These are phyloP conservation scores for Alexandromys fortis DNA, from an alignment of 2,113 vertebrate genomes.

Conservation along the genomic window DNA sequence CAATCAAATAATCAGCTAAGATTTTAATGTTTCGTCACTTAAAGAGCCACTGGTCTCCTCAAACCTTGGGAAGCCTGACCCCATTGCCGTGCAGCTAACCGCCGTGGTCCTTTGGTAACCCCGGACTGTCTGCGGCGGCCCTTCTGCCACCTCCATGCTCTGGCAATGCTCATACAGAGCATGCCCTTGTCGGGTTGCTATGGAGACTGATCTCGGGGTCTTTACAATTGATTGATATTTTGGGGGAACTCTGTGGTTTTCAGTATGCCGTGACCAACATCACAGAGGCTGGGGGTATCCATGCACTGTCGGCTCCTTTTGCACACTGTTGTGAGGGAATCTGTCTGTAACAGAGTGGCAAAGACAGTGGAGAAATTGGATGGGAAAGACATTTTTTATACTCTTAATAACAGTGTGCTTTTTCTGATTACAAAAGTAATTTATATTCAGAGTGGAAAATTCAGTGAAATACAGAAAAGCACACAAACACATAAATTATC, in stretches of 20 bases:
- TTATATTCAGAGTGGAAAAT: slow-evolving; percentile 68
- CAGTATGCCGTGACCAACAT: slow-evolving; percentile 7
- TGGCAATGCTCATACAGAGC: neutral
- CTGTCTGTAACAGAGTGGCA: neutral
- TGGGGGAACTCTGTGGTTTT: slow-evolving; percentile 32
- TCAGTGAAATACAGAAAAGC: slow-evolving; percentile 56
- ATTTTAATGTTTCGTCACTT: neutral
- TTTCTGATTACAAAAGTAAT: slow-evolving; percentile 72
- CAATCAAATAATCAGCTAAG: neutral
- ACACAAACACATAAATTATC: slow-evolving; percentile 72
- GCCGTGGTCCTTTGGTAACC: neutral
- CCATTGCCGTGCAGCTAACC: neutral
- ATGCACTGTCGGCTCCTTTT: neutral
- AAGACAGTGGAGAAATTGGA: slow-evolving; percentile 42
- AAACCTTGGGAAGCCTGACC: neutral
- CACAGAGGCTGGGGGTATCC: neutral
- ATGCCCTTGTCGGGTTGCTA: slow-evolving; percentile 60
- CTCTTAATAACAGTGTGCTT: slow-evolving; percentile 49
- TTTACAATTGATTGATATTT: slow-evolving; percentile 57
- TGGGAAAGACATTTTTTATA: neutral
- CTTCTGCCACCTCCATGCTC: neutral
- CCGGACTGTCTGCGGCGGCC: fast-evolving
- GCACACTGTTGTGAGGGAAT: neutral
- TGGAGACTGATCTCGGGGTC: slow-evolving; percentile 52
- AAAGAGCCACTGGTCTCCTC: neutral